A percentile compares a stretch with the other conserved stretches of the same genome.
phyloP scores from a whole-genome alignment of 2,888 invertebrate genomes.

The Caenorhabditis drosophilae region DNA sequence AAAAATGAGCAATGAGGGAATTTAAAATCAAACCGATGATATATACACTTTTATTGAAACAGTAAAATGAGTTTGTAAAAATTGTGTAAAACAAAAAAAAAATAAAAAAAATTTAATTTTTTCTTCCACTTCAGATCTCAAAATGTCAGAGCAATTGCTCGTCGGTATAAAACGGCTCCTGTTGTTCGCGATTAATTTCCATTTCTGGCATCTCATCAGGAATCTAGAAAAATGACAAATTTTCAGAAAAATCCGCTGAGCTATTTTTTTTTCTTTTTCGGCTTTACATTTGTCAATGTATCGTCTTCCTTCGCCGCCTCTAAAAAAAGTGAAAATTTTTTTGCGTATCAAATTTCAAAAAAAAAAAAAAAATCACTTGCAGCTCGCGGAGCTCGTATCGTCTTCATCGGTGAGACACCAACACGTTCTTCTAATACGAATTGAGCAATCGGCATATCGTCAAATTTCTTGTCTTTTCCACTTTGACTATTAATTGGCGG shows the following conservation, averaged over 20 bases:
- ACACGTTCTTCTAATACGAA: neutral
- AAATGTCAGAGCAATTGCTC: constrained; percentile 30
- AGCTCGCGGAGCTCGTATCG: neutral
- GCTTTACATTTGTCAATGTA: constrained; percentile 27
- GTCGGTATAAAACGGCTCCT: constrained; percentile 37
- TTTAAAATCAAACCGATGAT: no score
- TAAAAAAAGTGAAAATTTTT: constrained; percentile 2
- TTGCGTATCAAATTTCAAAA: neutral
- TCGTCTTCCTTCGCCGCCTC: constrained; percentile 14
- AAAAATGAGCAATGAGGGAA: no score
- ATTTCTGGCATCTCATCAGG: constrained; percentile 42
- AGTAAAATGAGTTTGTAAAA: no score
- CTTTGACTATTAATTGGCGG: neutral
- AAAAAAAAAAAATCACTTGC: neutral
- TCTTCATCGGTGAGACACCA: neutral
- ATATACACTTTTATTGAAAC: no score
- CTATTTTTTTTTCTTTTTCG: neutral
- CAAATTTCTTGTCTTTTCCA: neutral
- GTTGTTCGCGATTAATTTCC: constrained; percentile 27
- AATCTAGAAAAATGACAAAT: constrained; percentile 11
- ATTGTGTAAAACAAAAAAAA: no score
- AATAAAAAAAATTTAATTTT: no score
- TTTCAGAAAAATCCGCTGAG: neutral
- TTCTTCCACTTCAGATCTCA: no score
- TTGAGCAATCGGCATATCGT: neutral